These are phyloP conservation scores for Eurytoma californica DNA, from an alignment of 2,888 invertebrate species.

Conservation along the genomic window DNA sequence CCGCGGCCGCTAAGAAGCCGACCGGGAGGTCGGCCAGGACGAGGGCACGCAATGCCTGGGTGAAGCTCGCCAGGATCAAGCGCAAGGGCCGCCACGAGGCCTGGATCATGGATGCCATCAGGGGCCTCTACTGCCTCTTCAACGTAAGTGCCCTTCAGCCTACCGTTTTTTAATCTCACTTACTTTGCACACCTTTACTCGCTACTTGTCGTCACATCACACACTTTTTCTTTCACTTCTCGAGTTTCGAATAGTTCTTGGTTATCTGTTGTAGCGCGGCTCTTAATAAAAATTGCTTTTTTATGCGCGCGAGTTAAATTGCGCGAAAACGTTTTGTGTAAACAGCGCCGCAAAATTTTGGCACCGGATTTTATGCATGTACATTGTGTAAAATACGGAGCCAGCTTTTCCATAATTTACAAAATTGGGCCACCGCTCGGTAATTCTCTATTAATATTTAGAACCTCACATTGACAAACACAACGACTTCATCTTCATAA, in stretches of 20 bases:
- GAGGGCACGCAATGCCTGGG: constrained; percentile 52
- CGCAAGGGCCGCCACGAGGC: constrained; percentile 59
- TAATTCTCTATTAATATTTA: constrained; percentile 1
- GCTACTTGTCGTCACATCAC: background rate
- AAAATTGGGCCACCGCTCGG: background rate
- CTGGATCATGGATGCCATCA: constrained; percentile 68
- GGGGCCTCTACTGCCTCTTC: constrained; percentile 68
- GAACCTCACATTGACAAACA: background rate
- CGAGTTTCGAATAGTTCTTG: too few relatives aligned
- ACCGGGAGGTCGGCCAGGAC: background rate
- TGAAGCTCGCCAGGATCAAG: constrained; percentile 58
- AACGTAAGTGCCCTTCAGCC: constrained; percentile 63
- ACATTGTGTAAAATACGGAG: background rate
- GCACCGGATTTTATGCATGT: constrained; percentile 17
- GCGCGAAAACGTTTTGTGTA: constrained; percentile 1
- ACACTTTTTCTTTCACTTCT: background rate
- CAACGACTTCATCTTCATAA: too few relatives aligned
- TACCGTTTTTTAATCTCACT: background rate
- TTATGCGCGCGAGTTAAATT: background rate
- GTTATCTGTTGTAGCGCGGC: background rate
- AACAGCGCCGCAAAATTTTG: constrained; percentile 11
- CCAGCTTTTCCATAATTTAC: background rate
- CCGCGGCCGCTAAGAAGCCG: background rate
- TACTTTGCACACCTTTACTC: background rate
- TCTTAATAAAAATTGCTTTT: background rate